Evolutionary conservation across 2,797 vertebrate species (phyloP), one percentile per base, ranked within the genome.

Genomic region (Anas bahamensis): DNA sequence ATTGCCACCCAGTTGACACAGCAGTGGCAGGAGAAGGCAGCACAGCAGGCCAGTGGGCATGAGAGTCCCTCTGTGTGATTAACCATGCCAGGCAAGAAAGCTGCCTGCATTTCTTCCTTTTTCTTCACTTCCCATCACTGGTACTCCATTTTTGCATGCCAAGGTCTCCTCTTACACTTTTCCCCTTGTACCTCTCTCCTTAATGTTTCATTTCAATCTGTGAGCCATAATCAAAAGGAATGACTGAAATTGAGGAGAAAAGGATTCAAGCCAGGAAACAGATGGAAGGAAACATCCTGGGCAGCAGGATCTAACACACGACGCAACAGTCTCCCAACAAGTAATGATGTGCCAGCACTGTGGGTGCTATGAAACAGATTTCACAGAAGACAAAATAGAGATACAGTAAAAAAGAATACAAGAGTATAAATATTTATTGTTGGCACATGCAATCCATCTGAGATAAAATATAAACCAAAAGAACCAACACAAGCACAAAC

Each of bases 211-310:
- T 89, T 93, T 95, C 74, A 57, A 11, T 29, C 79, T 84, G 39
- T 31, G 77, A 94, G 84, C 82, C 57, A 46, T 10, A 93, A 94
- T 55, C 61, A 52, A 91, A 93, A 89, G 57, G 42, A 83, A 77
- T 6, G 8, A 82, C 91, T 88, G 79, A 77, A 92, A 91, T 0
- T 52, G 48, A 93, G 63, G 78, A 86, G 81, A 73, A 75, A 63
- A 68, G 76, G 90, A 93, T 77, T 13, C 73, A 63, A 84, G 85
- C 87, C 89, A 95, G 80, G 83, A 95, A 65, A 94, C 94, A 96
- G 94, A 96, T 90, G 85, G 87, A 57, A 93, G 79, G 71, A 94
- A 89, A 91, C 85, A 93, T 88, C 91, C 94, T 77, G 91, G 83
- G 59, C 74, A 91, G 95, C 82, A 92, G 85, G 93, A 95, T 88